phyloP scores from a whole-genome alignment of 2,113 vertebrate genomes.

The Solenodon paradoxus region DNA sequence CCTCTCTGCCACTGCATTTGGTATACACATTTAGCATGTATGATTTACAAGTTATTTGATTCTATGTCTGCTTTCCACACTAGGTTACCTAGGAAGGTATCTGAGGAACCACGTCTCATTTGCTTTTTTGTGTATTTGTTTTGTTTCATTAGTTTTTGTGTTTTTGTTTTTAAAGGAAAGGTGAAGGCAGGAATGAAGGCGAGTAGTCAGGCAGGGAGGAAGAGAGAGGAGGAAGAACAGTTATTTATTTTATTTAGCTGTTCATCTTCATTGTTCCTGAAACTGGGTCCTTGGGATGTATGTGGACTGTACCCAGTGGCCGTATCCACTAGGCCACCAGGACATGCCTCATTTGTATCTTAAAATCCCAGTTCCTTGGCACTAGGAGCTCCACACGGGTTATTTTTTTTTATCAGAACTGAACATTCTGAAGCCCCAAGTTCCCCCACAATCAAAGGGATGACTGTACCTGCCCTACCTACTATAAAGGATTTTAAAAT shows the following conservation, averaged over 20 bases:
- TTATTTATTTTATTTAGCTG: too few relatives aligned
- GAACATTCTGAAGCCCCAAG: not conserved
- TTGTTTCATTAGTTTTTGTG: too few relatives aligned
- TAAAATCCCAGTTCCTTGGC: not conserved
- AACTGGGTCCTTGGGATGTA: too few relatives aligned
- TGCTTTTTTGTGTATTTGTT: not conserved
- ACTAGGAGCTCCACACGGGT: not conserved
- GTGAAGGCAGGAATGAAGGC: too few relatives aligned
- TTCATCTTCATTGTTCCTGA: too few relatives aligned
- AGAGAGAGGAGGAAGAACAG: too few relatives aligned
- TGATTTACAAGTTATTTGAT: not conserved
- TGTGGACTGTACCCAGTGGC: too few relatives aligned
- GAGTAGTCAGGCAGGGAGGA: too few relatives aligned
- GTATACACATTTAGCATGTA: not conserved
- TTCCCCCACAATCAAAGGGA: not conserved
- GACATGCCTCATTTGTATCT: not conserved
- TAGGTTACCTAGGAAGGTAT: not conserved
- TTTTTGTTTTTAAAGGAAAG: too few relatives aligned
- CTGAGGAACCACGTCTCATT: not conserved
- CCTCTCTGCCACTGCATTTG: not conserved
- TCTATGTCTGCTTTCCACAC: not conserved
- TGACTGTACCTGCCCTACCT: not conserved
- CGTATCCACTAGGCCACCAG: too few relatives aligned
- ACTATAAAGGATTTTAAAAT: not conserved
- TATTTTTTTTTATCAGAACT: not conserved